These are phyloP conservation scores for Malthinus seriepunctatus DNA, from an alignment of 2,888 invertebrate genomes.

Conservation along the genomic window DNA sequence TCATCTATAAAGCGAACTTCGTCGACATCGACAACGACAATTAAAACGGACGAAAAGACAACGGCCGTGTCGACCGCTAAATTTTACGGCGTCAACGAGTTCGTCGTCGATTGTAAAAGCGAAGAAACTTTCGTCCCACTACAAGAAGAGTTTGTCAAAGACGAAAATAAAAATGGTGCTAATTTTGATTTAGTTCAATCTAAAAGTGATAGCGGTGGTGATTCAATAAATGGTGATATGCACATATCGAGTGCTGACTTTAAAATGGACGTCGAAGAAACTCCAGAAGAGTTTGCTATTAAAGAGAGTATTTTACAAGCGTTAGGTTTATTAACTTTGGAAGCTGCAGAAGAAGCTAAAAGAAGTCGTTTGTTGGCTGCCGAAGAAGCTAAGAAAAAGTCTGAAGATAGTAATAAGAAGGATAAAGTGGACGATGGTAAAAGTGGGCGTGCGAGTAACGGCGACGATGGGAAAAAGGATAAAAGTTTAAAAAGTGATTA, in stretches of 20 bases:
- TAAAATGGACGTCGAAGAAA: constrained; percentile 36
- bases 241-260: constrained; percentile 12
- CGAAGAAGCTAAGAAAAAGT: constrained; percentile 39
- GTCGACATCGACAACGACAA: neutral
- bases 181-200: constrained; percentile 3
- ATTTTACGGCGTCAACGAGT: constrained; percentile 27
- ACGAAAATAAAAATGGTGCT: constrained; percentile 2
- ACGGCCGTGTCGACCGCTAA: constrained; percentile 9
- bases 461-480: constrained; percentile 32
- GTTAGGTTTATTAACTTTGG: constrained; percentile 73
- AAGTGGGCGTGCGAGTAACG: neutral
- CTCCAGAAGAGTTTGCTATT: constrained; percentile 39
- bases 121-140: constrained; percentile 10
- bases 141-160: neutral
- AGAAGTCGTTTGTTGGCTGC: constrained; percentile 1
- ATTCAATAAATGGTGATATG: constrained; percentile 3
- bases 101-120: constrained; percentile 3
- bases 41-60: neutral
- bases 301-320: constrained; percentile 77
- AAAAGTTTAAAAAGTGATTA: constrained; percentile 53
- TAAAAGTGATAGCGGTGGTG: constrained; percentile 3
- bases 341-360: constrained; percentile 72
- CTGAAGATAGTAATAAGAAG: constrained; percentile 55
- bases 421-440: constrained; percentile 48
- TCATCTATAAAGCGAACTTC: constrained; percentile 29